Evolutionary conservation across 2,113 vertebrate species (phyloP).

Genomic region (Xiphophorus couchianus): DNA sequence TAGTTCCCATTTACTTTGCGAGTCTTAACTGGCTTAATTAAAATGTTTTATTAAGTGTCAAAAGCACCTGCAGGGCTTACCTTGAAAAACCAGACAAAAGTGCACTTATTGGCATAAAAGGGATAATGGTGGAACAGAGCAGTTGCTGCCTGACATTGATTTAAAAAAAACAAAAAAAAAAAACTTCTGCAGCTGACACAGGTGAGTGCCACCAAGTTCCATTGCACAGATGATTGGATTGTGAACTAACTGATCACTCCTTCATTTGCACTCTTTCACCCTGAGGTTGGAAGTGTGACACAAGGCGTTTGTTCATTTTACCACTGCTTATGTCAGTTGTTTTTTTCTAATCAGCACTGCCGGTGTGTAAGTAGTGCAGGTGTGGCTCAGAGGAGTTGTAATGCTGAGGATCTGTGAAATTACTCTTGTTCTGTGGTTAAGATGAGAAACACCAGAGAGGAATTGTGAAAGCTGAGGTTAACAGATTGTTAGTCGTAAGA

Average conservation of each 20-base stretch:
- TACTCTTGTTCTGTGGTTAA: conserved; percentile 43
- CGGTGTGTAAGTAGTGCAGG: conserved; percentile 72
- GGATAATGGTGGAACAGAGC: conserved; percentile 42
- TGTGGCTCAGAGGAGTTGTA: conserved; percentile 67
- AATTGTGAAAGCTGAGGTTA: conserved; percentile 42
- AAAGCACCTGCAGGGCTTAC: conserved; percentile 61
- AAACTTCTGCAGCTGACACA: conserved; percentile 51
- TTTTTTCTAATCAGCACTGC: conserved; percentile 69
- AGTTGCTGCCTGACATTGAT: conserved; percentile 43
- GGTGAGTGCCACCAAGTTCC: conserved; percentile 52
- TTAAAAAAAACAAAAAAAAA: conserved; percentile 34
- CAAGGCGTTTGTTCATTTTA: conserved; percentile 75
- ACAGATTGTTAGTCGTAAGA: conserved; percentile 2
- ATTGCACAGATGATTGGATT: conserved; percentile 52
- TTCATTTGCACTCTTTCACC: conserved; percentile 81
- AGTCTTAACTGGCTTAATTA: conserved; percentile 70
- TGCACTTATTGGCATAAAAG: conserved; percentile 27
- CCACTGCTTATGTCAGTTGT: conserved; percentile 76
- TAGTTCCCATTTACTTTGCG: conserved; percentile 47
- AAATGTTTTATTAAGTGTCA: conserved; percentile 73
- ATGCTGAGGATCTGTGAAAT: conserved; percentile 72
- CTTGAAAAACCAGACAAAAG: conserved; percentile 44
- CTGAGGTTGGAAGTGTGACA: conserved; percentile 74
- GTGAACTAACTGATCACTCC: conserved; percentile 65
- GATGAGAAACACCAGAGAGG: conserved; percentile 41